Conservation (phyloP, 2,797 vertebrate genomes). For the Neosalanx taihuensis region DNA sequence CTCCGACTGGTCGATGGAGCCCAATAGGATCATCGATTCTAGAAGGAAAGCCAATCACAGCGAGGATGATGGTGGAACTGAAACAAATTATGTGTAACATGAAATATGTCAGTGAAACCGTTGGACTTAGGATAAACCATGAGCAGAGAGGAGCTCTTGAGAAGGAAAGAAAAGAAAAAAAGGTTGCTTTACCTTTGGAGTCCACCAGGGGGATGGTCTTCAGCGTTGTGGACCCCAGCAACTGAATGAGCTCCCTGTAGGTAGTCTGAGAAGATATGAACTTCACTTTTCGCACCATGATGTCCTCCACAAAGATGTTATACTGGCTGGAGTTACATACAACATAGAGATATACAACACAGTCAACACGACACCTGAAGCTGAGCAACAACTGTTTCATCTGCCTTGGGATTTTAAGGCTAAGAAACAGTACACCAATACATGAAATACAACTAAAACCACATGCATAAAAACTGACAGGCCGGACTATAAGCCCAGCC, state of each 20-base stretch:
- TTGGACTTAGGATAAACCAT: neutral
- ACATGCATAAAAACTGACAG: neutral
- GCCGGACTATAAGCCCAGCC: neutral
- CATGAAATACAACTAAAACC: neutral
- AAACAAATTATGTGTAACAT: neutral
- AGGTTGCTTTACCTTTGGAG: constrained; percentile 76
- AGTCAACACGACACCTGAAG: constrained; percentile 7
- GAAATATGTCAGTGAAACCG: neutral
- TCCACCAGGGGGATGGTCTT: constrained; percentile 91
- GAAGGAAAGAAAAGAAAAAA: neutral
- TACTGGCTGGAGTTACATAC: constrained; percentile 78
- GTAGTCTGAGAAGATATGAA: constrained; percentile 85
- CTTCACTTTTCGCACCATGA: constrained; percentile 91
- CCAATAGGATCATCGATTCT: constrained; percentile 95
- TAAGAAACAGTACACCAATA: neutral
- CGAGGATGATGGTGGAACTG: constrained; percentile 2
- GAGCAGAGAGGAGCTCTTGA: neutral
- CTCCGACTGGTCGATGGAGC: constrained; percentile 86
- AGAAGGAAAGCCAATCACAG: neutral
- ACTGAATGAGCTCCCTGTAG: constrained; percentile 77
- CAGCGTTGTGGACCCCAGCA: constrained; percentile 80
- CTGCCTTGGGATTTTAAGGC: neutral
- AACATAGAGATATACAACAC: too few relatives aligned
- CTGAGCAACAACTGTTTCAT: neutral
- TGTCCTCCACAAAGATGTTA: constrained; percentile 94